Percentiles rank a stretch among this genome's conserved stretches.
Evolutionary conservation across 2,797 vertebrate species (phyloP).

Genomic region (Malurus splendens): DNA sequence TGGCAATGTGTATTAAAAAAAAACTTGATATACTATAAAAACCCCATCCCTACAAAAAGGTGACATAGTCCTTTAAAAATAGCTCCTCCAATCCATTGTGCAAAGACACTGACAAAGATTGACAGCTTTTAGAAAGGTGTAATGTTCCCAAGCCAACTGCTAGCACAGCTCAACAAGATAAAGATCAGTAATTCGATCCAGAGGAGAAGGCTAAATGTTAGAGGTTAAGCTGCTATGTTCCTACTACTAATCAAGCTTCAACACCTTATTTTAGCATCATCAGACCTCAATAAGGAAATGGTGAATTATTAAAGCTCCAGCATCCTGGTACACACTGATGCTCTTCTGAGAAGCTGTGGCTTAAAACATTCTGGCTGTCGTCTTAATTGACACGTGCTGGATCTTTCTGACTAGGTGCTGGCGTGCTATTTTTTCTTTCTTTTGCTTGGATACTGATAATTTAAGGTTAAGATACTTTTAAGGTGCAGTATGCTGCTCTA

Average conservation of each 20-base stretch:
- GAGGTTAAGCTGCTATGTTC: constrained; percentile 86
- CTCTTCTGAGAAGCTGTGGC: constrained; percentile 56
- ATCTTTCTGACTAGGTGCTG: background rate
- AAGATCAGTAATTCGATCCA: constrained; percentile 91
- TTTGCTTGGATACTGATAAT: constrained; percentile 32
- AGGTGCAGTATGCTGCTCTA: constrained; percentile 33
- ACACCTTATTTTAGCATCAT: constrained; percentile 75
- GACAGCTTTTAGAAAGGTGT: constrained; percentile 90
- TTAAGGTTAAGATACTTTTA: constrained; percentile 45
- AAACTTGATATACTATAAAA: constrained; percentile 34
- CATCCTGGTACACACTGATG: constrained; percentile 58
- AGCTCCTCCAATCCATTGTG: constrained; percentile 78
- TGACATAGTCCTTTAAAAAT: constrained; percentile 77
- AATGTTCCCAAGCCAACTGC: constrained; percentile 86
- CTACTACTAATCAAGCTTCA: constrained; percentile 88
- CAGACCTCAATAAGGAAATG: constrained; percentile 71
- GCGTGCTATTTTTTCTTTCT: constrained; percentile 4
- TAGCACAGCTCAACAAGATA: constrained; percentile 90
- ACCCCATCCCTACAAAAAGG: constrained; percentile 66
- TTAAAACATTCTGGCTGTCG: constrained; percentile 17
- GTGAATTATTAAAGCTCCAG: constrained; percentile 72
- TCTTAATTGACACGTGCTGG: background rate
- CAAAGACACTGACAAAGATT: constrained; percentile 80
- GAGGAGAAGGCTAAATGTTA: constrained; percentile 79
- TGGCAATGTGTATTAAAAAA: constrained; percentile 16